phyloP scores from a whole-genome alignment of 2,113 vertebrate species.

The Strix aluco region DNA sequence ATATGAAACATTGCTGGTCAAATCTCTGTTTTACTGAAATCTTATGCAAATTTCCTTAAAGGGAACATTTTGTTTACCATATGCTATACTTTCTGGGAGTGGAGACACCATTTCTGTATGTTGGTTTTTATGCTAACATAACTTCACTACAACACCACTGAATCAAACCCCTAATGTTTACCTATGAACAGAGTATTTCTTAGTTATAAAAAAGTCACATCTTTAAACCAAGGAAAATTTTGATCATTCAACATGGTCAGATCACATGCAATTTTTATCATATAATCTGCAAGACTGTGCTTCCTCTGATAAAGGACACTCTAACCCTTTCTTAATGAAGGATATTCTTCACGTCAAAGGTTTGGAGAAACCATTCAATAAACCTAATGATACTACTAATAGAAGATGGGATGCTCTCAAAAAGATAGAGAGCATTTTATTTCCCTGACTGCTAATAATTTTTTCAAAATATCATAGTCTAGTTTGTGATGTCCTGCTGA shows the following conservation, averaged over 20 bases:
- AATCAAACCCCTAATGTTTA: not conserved
- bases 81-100: not conserved
- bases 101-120: not conserved
- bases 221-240: not conserved
- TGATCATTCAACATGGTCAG: not conserved
- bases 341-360: conserved; percentile 47
- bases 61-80: not conserved
- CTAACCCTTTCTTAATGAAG: conserved; percentile 16
- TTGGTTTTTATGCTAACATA: not conserved
- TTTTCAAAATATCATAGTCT: not conserved
- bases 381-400: conserved; percentile 1
- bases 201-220: not conserved
- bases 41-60: not conserved
- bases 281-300: not conserved
- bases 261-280: conserved; percentile 31
- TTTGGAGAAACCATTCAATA: conserved; percentile 44
- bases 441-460: not conserved
- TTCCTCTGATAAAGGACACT: not conserved
- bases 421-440: conserved; percentile 10
- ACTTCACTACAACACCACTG: not conserved
- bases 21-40: not conserved
- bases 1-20: not conserved
- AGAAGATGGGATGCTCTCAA: not conserved
- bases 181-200: not conserved
- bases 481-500: not conserved